Evolutionary conservation across 1,140 invertebrate genomes (phyloP).

Genomic region (Holotrichia oblita): DNA sequence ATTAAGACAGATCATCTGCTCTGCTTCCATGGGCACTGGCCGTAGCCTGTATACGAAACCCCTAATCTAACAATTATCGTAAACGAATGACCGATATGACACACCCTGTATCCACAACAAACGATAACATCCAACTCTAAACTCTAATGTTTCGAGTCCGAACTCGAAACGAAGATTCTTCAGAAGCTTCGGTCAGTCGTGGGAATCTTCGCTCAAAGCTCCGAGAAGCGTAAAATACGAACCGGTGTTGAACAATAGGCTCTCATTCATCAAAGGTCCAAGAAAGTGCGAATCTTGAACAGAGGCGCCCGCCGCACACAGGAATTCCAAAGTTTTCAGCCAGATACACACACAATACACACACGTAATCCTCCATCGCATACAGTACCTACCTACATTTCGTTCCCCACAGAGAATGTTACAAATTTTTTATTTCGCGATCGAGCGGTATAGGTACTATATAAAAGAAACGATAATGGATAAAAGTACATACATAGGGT

Average conservation of each 20-base stretch:
- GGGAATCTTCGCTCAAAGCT: not conserved
- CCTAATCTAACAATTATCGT: too few species aligned
- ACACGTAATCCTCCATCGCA: not conserved
- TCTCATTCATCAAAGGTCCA: not conserved
- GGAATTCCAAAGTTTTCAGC: constrained; percentile 19
- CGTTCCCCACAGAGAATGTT: not conserved
- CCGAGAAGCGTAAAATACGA: constrained; percentile 14
- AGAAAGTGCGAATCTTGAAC: constrained; percentile 31
- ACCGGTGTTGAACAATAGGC: constrained; percentile 18
- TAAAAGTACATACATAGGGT: constrained; percentile 3
- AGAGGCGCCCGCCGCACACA: constrained; percentile 25
- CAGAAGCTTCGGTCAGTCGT: not conserved
- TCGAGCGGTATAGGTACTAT: not conserved
- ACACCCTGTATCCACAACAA: not conserved
- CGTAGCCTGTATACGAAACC: too few species aligned
- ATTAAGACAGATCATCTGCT: too few species aligned
- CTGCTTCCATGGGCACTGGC: too few species aligned
- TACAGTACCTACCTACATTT: not conserved
- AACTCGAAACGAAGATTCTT: not conserved
- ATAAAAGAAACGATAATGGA: constrained; percentile 9
- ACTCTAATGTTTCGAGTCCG: too few species aligned
- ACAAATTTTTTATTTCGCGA: constrained; percentile 17
- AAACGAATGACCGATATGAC: too few species aligned
- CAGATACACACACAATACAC: not conserved
- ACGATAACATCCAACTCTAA: too few species aligned